phyloP scores from a whole-genome alignment of 2,797 vertebrate species.

The Picus viridis region DNA sequence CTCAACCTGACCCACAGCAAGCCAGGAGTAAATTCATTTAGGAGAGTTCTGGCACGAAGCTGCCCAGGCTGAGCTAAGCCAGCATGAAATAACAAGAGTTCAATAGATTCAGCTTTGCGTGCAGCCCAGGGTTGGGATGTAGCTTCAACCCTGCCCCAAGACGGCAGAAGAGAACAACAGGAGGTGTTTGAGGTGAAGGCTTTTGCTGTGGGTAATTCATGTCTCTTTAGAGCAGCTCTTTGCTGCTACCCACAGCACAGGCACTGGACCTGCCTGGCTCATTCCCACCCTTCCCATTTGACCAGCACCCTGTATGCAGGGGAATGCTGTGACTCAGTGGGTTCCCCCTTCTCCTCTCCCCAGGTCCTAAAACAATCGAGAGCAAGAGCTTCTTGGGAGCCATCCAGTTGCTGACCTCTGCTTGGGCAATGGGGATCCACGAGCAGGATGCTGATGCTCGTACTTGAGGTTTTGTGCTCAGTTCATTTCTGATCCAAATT shows the following conservation, averaged over 20 bases:
- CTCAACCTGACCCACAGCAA: background rate
- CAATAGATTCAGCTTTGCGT: background rate
- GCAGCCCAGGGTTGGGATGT: background rate
- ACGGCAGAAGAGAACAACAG: background rate
- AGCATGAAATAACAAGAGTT: background rate
- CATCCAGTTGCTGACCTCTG: fast-evolving
- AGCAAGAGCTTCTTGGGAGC: fast-evolving
- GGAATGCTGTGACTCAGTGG: background rate
- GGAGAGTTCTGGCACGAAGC: constrained; percentile 48
- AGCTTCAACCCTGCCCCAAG: background rate
- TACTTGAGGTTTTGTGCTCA: background rate
- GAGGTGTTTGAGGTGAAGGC: background rate
- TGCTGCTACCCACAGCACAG: background rate
- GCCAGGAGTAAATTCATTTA: constrained; percentile 43
- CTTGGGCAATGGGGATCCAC: fast-evolving
- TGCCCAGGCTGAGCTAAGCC: constrained; percentile 32
- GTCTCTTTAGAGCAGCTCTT: background rate
- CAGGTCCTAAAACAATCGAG: fast-evolving
- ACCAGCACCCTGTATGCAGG: background rate
- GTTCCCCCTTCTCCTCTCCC: background rate
- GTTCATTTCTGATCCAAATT: constrained; percentile 17
- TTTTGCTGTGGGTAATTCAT: background rate
- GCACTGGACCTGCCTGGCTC: background rate
- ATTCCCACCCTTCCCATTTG: too few relatives aligned
- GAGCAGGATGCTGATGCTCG: background rate